Conservation (phyloP, 2,888 invertebrate genomes). For the Hydraecia micacea region DNA sequence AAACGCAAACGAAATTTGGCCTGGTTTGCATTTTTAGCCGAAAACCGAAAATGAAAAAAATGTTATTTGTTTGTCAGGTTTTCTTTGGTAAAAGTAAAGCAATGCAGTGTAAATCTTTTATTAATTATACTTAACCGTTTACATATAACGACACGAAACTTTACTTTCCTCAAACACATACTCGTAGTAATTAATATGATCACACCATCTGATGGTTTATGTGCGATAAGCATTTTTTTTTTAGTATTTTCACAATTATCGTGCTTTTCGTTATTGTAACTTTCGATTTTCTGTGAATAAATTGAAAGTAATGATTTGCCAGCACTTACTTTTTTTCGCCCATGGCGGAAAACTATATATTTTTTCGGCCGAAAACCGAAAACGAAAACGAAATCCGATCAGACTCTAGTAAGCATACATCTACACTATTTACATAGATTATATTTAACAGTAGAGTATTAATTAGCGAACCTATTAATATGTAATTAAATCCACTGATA, state of each 20-base stretch:
- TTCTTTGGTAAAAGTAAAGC: neutral
- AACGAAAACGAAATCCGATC: neutral
- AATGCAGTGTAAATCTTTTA: neutral
- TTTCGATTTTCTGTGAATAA: too few species aligned
- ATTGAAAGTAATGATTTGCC: too few species aligned
- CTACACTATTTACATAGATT: conserved; percentile 31
- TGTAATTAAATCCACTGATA: conserved; percentile 38
- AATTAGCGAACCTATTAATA: conserved; percentile 49
- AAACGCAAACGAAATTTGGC: rapidly evolving
- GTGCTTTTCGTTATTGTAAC: neutral
- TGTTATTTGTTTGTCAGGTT: neutral
- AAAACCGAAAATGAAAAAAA: neutral
- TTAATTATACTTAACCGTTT: neutral
- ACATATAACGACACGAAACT: neutral
- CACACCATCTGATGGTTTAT: too few species aligned
- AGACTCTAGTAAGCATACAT: conserved; percentile 43
- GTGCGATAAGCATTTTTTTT: neutral
- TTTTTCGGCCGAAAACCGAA: neutral
- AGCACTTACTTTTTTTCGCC: neutral
- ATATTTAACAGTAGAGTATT: conserved; percentile 13
- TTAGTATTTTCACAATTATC: neutral
- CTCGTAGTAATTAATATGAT: neutral
- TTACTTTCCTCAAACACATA: neutral
- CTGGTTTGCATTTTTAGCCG: too few species aligned
- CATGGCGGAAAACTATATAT: too few species aligned